Percentiles rank a stretch among this genome's conserved stretches.
phyloP scores from a whole-genome alignment of 2,797 vertebrate species.

The Strix occidentalis region DNA sequence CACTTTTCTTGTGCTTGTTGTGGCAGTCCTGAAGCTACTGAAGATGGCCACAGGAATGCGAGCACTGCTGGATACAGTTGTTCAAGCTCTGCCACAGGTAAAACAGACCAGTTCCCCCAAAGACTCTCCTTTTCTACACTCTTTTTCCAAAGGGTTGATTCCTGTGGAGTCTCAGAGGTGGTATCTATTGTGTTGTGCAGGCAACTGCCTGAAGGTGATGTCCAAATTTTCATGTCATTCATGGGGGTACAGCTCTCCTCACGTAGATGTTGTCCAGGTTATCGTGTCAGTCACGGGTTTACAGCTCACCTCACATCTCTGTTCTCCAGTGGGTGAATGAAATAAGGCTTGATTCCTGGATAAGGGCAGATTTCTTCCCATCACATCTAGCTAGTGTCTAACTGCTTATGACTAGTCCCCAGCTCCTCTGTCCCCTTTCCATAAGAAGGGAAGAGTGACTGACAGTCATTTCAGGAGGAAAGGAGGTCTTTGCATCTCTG shows the following conservation, averaged over 20 bases:
- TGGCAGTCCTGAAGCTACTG: constrained; percentile 80
- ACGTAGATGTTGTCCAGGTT: not conserved
- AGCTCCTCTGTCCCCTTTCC: not conserved
- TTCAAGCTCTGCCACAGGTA: constrained; percentile 96
- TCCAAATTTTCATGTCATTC: not conserved
- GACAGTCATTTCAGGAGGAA: constrained; percentile 5
- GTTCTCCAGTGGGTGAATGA: not conserved
- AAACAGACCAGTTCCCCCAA: not conserved
- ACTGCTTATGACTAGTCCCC: not conserved
- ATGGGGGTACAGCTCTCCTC: not conserved
- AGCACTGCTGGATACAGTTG: constrained; percentile 92
- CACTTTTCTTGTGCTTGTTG: constrained; percentile 17
- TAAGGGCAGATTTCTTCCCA: not conserved
- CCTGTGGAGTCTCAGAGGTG: not conserved
- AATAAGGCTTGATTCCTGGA: not conserved
- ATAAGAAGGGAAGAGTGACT: not conserved
- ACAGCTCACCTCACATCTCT: not conserved
- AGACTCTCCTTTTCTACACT: not conserved
- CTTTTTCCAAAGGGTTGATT: not conserved
- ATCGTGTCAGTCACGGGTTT: rapidly evolving
- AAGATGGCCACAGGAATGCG: constrained; percentile 94
- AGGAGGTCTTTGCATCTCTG: not conserved
- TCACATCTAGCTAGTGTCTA: not conserved
- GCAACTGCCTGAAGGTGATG: not conserved
- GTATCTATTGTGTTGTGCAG: not conserved